These are phyloP conservation scores for Furcifer pardalis DNA, from an alignment of 2,797 vertebrate genomes.

Conservation along the genomic window DNA sequence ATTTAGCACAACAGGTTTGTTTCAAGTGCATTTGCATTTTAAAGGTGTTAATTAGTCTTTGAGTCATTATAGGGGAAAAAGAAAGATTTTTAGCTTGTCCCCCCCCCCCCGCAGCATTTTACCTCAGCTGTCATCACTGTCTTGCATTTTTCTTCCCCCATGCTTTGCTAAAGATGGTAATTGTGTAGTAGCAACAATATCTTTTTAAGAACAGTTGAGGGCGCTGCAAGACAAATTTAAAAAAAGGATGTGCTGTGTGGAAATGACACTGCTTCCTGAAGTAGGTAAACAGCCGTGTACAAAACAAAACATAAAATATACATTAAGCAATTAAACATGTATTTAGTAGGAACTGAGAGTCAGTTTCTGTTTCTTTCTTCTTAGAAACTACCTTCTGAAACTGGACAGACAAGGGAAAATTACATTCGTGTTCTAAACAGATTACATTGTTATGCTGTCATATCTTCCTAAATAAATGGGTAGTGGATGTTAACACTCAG, in stretches of 20 bases:
- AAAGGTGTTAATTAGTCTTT: not conserved
- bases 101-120: not conserved
- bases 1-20: not conserved
- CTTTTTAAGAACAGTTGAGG: slow-evolving; percentile 64
- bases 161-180: not conserved
- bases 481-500: slow-evolving; percentile 53
- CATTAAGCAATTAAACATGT: slow-evolving; percentile 80
- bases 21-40: not conserved
- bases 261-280: slow-evolving; percentile 56
- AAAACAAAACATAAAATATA: slow-evolving; percentile 79
- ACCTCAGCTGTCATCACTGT: slow-evolving; percentile 6
- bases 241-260: slow-evolving; percentile 15
- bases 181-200: not conserved
- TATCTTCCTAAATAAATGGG: slow-evolving; percentile 64
- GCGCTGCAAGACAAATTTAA: slow-evolving; percentile 72
- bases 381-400: slow-evolving; percentile 66
- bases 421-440: slow-evolving; percentile 62
- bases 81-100: not conserved
- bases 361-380: slow-evolving; percentile 63
- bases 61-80: not conserved
- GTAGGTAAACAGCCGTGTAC: slow-evolving; percentile 75
- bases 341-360: slow-evolving; percentile 78
- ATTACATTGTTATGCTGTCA: slow-evolving; percentile 61
- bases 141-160: slow-evolving; percentile 30
- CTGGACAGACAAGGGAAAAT: slow-evolving; percentile 68